A percentile compares a stretch with the other conserved stretches of the same genome.
Conservation (phyloP, 2,797 vertebrate genomes). For the Sparidentex hasta region DNA sequence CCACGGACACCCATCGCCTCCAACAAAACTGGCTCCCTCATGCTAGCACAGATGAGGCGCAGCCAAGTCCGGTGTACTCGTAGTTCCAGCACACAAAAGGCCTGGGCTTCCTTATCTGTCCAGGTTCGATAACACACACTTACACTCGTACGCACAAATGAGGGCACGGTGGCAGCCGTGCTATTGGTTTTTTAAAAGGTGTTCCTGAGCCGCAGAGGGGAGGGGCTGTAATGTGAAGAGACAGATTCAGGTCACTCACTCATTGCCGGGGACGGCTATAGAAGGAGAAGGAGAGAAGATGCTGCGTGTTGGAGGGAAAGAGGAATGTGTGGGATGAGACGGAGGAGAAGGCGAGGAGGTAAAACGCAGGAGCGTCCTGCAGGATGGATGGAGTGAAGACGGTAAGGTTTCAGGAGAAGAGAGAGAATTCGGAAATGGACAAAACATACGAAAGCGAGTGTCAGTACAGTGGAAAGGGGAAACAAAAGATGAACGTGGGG, state of each 20-base stretch:
- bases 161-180: conserved; percentile 60
- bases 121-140: conserved; percentile 66
- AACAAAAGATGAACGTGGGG: conserved; percentile 22
- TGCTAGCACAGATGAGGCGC: conserved; percentile 34
- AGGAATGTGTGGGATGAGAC: conserved; percentile 45
- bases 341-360: conserved; percentile 22
- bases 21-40: conserved; percentile 50
- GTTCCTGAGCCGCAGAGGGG: conserved; percentile 67
- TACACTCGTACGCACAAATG: conserved; percentile 45
- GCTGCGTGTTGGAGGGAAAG: conserved; percentile 47
- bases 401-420: conserved; percentile 22
- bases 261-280: conserved; percentile 71
- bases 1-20: conserved; percentile 25
- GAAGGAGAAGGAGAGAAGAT: conserved; percentile 70
- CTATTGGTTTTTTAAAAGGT: conserved; percentile 66
- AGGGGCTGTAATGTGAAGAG: conserved; percentile 83
- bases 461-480: conserved; percentile 22
- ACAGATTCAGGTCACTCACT: conserved; percentile 90
- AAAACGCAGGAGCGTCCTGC: conserved; percentile 39
- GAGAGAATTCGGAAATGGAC: conserved; percentile 32
- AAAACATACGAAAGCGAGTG: background rate
- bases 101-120: conserved; percentile 42
- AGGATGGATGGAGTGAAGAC: conserved; percentile 52
- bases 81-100: conserved; percentile 31
- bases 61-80: conserved; percentile 51